A percentile compares a stretch with the other conserved stretches of the same genome.
Evolutionary conservation across 1,140 invertebrate genomes (phyloP).

Genomic region (Drosophila ogumai): DNA sequence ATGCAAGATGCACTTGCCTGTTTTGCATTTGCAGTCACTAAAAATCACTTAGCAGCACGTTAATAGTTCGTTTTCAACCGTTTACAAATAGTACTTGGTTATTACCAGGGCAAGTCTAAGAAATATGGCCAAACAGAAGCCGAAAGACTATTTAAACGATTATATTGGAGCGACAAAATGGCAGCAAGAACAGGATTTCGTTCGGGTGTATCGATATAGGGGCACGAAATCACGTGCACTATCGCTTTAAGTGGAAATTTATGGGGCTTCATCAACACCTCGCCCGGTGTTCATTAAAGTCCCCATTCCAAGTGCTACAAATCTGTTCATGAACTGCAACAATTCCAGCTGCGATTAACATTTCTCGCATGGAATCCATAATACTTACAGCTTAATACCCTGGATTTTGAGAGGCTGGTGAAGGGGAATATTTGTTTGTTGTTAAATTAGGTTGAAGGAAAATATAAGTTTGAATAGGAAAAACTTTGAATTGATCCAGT

Average conservation of each 20-base stretch:
- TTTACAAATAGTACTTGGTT: background rate
- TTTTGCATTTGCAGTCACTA: conserved; percentile 23
- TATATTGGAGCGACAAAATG: background rate
- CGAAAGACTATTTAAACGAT: background rate
- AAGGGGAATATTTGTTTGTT: background rate
- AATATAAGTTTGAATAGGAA: too few relatives aligned
- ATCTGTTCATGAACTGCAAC: conserved; percentile 34
- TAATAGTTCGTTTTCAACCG: conserved; percentile 12
- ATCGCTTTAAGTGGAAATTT: conserved; percentile 16
- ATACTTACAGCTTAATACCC: conserved; percentile 5
- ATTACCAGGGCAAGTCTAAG: conserved; percentile 17
- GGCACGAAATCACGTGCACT: conserved; percentile 24
- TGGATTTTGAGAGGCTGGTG: too few relatives aligned
- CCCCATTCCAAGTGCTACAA: conserved; percentile 27
- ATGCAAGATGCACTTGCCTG: conserved; percentile 15
- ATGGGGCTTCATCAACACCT: conserved; percentile 14
- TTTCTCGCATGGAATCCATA: conserved; percentile 18
- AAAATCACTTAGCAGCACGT: conserved; percentile 29
- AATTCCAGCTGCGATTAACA: conserved; percentile 27
- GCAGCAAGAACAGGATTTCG: conserved; percentile 4
- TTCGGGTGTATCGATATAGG: background rate
- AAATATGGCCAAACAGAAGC: conserved; percentile 12
- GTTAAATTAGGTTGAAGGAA: too few relatives aligned
- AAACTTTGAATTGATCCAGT: too few relatives aligned
- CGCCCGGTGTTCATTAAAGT: background rate